Conservation (phyloP, 2,888 invertebrate genomes). For the Nephrocerus scutellatus region DNA sequence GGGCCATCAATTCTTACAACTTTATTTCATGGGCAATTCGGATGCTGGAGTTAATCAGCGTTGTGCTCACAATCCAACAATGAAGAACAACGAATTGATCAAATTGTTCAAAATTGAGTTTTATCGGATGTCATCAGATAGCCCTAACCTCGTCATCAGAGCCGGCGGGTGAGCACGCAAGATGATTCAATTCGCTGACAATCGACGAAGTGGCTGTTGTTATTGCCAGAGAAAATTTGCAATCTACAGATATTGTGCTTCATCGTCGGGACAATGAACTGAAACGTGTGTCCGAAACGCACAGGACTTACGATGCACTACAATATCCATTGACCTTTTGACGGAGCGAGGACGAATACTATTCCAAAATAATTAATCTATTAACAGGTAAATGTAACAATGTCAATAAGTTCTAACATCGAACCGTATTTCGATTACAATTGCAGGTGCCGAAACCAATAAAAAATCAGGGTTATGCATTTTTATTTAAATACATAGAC, state of each 20-base stretch:
- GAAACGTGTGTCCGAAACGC: conserved; percentile 25
- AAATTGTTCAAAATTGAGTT: too few species aligned
- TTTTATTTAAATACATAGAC: conserved; percentile 4
- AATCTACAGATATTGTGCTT: conserved; percentile 27
- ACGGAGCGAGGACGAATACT: conserved; percentile 27
- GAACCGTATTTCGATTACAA: too few species aligned
- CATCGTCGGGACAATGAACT: conserved; percentile 18
- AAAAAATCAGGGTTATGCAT: conserved; percentile 6
- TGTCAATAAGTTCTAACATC: too few species aligned
- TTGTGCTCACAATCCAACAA: conserved; percentile 9
- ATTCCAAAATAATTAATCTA: conserved; percentile 10
- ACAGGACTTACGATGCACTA: conserved; percentile 36
- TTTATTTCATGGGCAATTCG: conserved; percentile 2
- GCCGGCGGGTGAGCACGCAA: too few species aligned
- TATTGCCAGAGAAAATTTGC: conserved; percentile 25
- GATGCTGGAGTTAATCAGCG: conserved; percentile 5
- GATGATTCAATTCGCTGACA: too few species aligned
- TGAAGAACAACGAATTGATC: background rate
- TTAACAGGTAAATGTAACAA: too few species aligned
- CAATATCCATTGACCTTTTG: conserved; percentile 35
- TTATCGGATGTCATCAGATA: too few species aligned
- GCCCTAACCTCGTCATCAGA: too few species aligned
- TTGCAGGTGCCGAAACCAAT: background rate
- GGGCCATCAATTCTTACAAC: conserved; percentile 5
- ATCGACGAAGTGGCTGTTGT: too few species aligned